phyloP scores from a whole-genome alignment of 2,888 invertebrate species.

The Eupeodes luniger region DNA sequence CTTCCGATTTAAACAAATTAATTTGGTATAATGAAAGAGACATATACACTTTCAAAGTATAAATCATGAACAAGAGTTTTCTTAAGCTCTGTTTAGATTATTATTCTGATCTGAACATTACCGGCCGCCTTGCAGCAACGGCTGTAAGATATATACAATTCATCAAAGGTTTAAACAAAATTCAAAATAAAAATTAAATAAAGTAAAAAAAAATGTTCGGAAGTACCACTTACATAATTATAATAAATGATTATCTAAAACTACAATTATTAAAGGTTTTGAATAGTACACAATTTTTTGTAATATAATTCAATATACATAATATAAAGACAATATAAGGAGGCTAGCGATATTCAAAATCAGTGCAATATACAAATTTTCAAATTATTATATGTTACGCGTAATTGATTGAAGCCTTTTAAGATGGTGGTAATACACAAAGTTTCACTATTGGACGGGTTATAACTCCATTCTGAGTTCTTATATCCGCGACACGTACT shows the following conservation, averaged over 20 bases:
- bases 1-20: too few relatives aligned
- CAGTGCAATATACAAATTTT: slow-evolving; percentile 10
- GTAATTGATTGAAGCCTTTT: not conserved
- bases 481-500: slow-evolving; percentile 14
- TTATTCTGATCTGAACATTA: too few relatives aligned
- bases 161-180: too few relatives aligned
- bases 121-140: too few relatives aligned
- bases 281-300: not conserved
- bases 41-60: too few relatives aligned
- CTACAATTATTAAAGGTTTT: not conserved
- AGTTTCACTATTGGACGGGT: not conserved
- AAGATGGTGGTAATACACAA: slow-evolving; percentile 1
- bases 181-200: too few relatives aligned
- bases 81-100: too few relatives aligned
- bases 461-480: slow-evolving; percentile 9
- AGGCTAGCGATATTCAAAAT: not conserved
- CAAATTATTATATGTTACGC: not conserved
- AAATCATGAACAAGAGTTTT: too few relatives aligned
- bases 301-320: not conserved
- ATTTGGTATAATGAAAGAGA: too few relatives aligned
- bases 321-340: not conserved
- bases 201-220: not conserved
- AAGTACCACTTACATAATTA: not conserved
- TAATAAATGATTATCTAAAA: slow-evolving; percentile 2
- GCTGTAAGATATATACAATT: too few relatives aligned